These are phyloP conservation scores for Lophura nycthemera DNA, from an alignment of 2,113 vertebrate species.

Conservation along the genomic window DNA sequence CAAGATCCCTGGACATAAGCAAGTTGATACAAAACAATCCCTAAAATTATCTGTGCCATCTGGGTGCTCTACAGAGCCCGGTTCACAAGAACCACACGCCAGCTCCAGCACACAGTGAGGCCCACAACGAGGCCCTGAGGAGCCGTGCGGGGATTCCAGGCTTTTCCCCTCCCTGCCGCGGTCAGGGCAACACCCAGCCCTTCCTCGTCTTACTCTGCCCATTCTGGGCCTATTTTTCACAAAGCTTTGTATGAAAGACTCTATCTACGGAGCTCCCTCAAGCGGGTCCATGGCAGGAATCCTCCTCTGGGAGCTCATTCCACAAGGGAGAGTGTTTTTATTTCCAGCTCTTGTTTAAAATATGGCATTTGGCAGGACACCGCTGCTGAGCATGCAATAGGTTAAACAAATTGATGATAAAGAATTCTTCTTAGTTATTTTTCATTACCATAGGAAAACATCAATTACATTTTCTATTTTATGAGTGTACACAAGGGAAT, in stretches of 20 bases:
- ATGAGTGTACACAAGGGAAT: slow-evolving; percentile 59
- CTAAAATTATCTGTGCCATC: accelerated
- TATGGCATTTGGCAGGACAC: not conserved
- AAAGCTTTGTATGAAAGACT: accelerated
- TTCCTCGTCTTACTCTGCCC: not conserved
- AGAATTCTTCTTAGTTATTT: slow-evolving; percentile 67
- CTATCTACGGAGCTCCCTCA: not conserved
- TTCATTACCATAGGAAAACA: slow-evolving; percentile 76
- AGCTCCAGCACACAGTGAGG: accelerated
- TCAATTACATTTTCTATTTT: slow-evolving; percentile 72
- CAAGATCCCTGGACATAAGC: not conserved
- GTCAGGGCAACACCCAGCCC: accelerated
- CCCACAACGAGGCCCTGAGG: accelerated
- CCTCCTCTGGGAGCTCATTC: not conserved
- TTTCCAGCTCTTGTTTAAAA: not conserved
- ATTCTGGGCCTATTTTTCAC: not conserved
- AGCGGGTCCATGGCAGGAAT: not conserved
- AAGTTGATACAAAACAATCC: not conserved
- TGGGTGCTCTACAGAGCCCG: not conserved
- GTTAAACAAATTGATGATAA: slow-evolving; percentile 70
- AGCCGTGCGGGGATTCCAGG: not conserved
- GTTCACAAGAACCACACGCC: too few relatives aligned
- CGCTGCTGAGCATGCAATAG: slow-evolving; percentile 42
- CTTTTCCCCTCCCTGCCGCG: accelerated
- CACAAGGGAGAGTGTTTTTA: not conserved